Conservation (phyloP, 2,888 invertebrate species). For the Frankliniella fusca region DNA sequence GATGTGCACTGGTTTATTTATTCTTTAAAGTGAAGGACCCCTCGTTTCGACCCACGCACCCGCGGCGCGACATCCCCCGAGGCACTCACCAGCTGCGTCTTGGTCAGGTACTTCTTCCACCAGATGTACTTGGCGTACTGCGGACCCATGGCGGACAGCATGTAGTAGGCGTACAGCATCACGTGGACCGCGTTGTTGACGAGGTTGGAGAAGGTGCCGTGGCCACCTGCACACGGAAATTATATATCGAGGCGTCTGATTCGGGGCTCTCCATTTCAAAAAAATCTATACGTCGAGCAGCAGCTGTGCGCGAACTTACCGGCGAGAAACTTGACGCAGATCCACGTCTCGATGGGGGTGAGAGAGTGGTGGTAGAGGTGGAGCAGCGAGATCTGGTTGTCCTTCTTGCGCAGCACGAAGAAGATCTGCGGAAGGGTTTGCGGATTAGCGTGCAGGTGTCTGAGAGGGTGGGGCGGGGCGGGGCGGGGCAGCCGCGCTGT, state of each 20-base stretch:
- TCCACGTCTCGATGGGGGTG: slow-evolving; percentile 73
- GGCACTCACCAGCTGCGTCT: slow-evolving; percentile 69
- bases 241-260: neutral
- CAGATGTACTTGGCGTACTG: slow-evolving; percentile 79
- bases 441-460: neutral
- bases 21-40: too few relatives aligned
- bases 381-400: slow-evolving; percentile 75
- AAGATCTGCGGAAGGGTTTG: slow-evolving; percentile 52
- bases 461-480: neutral
- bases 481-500: neutral
- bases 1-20: too few relatives aligned
- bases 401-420: slow-evolving; percentile 79
- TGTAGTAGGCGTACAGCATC: slow-evolving; percentile 84
- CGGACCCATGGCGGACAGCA: slow-evolving; percentile 80
- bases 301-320: slow-evolving; percentile 51
- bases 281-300: too few relatives aligned
- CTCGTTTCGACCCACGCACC: too few relatives aligned
- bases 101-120: slow-evolving; percentile 87
- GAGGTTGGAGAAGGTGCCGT: slow-evolving; percentile 82
- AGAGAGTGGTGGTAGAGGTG: slow-evolving; percentile 82
- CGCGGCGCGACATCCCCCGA: neutral
- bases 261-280: too few relatives aligned
- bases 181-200: slow-evolving; percentile 83
- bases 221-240: slow-evolving; percentile 61
- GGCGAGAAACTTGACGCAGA: slow-evolving; percentile 71